Evolutionary conservation across 2,888 invertebrate genomes (phyloP).

Genomic region (Meiosimyza platycephala): DNA sequence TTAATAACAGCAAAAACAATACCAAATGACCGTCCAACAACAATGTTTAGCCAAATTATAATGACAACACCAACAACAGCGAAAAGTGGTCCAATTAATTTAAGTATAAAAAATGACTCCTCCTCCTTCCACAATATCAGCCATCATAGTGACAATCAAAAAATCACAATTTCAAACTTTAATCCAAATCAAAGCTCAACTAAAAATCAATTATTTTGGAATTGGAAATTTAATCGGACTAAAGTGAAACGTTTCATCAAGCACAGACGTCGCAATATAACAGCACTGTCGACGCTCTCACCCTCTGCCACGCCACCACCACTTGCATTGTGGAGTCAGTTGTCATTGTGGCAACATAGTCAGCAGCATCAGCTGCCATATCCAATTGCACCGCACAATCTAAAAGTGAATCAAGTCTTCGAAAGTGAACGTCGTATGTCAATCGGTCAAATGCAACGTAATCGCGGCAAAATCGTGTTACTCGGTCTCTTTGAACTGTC

Average conservation of each 20-base stretch:
- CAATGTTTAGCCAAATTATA: not conserved
- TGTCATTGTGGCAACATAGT: constrained; percentile 13
- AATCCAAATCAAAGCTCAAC: constrained; percentile 12
- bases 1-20: constrained; percentile 21
- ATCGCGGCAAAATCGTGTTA: constrained; percentile 72
- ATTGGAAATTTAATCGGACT: constrained; percentile 54
- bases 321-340: constrained; percentile 25
- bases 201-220: constrained; percentile 35
- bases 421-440: constrained; percentile 64
- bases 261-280: constrained; percentile 29
- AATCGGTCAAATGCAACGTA: constrained; percentile 54
- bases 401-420: constrained; percentile 67
- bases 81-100: constrained; percentile 23
- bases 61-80: not conserved
- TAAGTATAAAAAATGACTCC: not conserved
- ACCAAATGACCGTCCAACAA: not conserved
- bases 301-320: constrained; percentile 19
- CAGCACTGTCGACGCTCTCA: constrained; percentile 27
- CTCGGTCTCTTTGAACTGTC: constrained; percentile 85
- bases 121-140: too few species aligned
- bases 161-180: not conserved
- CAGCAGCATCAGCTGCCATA: not conserved
- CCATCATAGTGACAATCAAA: too few species aligned
- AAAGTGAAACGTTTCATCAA: constrained; percentile 54
- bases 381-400: constrained; percentile 50